A percentile compares a stretch with the other conserved stretches of the same genome.
Conservation (phyloP, 2,797 vertebrate genomes). For the Lagorchestes hirsutus region DNA sequence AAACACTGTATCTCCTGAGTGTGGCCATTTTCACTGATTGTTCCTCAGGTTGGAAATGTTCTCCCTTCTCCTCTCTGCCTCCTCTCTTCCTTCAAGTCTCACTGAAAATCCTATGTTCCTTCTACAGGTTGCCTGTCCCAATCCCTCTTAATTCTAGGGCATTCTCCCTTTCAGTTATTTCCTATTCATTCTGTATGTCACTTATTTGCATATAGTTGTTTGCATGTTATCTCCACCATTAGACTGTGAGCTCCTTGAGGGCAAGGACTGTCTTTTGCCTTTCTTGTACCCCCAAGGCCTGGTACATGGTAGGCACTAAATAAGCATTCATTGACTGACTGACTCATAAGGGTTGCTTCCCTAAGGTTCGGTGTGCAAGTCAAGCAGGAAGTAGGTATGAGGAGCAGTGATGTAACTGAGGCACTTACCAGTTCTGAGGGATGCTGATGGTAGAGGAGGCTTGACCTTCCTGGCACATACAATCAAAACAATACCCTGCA, state of each 20-base stretch:
- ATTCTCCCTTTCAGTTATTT: background rate
- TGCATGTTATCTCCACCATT: background rate
- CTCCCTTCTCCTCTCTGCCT: background rate
- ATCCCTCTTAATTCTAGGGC: background rate
- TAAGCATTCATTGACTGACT: background rate
- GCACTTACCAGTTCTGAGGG: background rate
- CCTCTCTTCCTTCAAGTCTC: background rate
- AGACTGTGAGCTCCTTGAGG: background rate
- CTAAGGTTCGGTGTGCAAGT: background rate
- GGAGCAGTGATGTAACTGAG: background rate
- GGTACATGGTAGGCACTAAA: background rate
- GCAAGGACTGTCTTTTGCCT: background rate
- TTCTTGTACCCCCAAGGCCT: background rate
- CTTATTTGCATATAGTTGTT: background rate
- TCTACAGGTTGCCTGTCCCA: background rate
- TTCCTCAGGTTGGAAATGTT: background rate
- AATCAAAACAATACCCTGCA: background rate
- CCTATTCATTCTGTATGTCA: background rate
- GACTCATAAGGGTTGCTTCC: background rate
- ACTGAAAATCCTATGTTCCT: background rate
- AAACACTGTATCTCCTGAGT: no score
- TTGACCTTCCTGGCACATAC: background rate
- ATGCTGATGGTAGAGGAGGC: background rate
- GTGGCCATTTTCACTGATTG: background rate
- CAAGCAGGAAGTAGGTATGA: background rate